Base-by-base conservation (phyloP, 2,113 vertebrate species). In the Gila orcuttii region DNA sequence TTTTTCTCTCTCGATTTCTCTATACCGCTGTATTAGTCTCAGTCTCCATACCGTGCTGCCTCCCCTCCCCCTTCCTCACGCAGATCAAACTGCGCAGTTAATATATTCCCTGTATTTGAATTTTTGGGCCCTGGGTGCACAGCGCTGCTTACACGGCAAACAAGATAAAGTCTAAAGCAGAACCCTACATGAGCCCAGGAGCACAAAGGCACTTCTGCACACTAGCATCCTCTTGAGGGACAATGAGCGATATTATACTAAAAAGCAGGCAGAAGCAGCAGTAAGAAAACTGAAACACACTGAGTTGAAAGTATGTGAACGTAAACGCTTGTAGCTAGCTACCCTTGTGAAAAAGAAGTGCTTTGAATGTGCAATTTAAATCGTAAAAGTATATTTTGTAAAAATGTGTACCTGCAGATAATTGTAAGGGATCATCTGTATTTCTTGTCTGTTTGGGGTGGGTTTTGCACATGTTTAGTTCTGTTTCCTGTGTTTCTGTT, bases 201-300 rank as follows among this genome's bases (percentile, higher is more conserved):
- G 86, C 91, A 89, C 89, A 89, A 88, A 90, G 87, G 84, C 52
- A 74, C 87, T 76, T 91, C 88, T 89, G 89, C 89, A 90, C 92
- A 92, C 93, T 80, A 73, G 50, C 33, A 59, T 84, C 86, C 87
- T 89, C 75, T 89, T 57, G 88, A 91, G 88, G 90, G 87, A 86
- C 76, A 85, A 71, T 45, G 62, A 52, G n/a, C 31, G 25, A 31
- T 80, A 62, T 62, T 80, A 80, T 15, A 80, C 33, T 42, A 80
- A 42, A 79, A 79, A 79, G 23, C 23, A 77, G 28, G 25, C 74
- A 77, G 25, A 77, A 77, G 28, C 25, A 55, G n/a, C 75, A 75
- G n/a, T 15, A 47, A 50, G 71, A 42, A 42, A 42, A 77, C 75
- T 55, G 47, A 77, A 55, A 77, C 47, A 77, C 45, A 33, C n/a